Conservation (phyloP, 2,888 invertebrate genomes). For the Ceriagrion tenellum region DNA sequence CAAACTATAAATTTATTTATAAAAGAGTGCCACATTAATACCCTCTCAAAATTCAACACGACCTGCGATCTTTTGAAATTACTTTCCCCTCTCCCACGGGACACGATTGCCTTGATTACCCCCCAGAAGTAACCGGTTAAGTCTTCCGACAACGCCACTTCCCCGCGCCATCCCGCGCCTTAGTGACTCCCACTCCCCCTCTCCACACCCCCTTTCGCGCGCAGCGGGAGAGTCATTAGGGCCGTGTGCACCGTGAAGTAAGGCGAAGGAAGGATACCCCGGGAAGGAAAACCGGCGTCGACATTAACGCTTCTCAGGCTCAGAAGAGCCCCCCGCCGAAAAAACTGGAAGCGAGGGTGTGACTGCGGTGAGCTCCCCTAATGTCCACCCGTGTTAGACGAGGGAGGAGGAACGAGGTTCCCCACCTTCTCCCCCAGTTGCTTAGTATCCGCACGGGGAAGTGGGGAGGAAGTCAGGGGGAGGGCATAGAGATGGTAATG, state of each 20-base stretch:
- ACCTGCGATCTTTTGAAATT: background rate
- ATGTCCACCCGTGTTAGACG: background rate
- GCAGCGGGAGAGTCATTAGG: background rate
- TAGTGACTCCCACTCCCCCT: background rate
- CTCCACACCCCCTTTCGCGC: background rate
- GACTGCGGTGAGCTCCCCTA: background rate
- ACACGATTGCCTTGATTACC: background rate
- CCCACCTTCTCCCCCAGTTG: background rate
- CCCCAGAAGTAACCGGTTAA: background rate
- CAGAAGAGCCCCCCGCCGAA: background rate
- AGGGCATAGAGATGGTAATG: background rate
- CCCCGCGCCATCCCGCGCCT: background rate
- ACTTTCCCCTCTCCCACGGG: background rate
- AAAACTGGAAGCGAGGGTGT: background rate
- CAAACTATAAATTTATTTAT: too few species aligned
- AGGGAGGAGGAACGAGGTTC: background rate
- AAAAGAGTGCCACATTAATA: too few species aligned
- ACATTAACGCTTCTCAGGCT: background rate
- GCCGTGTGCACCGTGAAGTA: background rate
- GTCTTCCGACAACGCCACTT: background rate
- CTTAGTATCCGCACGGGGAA: background rate
- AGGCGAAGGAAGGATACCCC: background rate
- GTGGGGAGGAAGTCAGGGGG: background rate
- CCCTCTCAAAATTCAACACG: background rate
- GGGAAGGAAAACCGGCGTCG: constrained; percentile 29